Evolutionary conservation across 2,113 vertebrate genomes (phyloP).

Genomic region (Pelvicachromis taeniatus): DNA sequence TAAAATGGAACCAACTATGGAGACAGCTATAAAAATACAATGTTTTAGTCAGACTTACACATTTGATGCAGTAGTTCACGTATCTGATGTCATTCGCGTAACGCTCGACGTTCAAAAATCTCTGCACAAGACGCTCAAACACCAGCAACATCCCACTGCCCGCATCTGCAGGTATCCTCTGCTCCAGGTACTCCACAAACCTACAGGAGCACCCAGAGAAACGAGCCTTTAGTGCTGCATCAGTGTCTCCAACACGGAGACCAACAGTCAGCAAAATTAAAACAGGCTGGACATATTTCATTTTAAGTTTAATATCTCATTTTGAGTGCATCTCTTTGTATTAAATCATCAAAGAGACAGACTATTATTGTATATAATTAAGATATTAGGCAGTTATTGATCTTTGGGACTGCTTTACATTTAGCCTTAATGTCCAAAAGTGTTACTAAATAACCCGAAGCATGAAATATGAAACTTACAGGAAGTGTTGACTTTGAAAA

Average conservation of each 20-base stretch:
- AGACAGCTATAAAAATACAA: background rate
- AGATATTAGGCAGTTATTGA: background rate
- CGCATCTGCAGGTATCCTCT: slow-evolving; percentile 45
- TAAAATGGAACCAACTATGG: background rate
- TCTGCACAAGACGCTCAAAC: slow-evolving; percentile 78
- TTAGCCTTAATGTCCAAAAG: background rate
- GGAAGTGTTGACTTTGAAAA: background rate
- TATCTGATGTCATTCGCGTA: slow-evolving; percentile 83
- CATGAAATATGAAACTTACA: background rate
- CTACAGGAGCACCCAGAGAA: slow-evolving; percentile 48
- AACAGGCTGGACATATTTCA: background rate
- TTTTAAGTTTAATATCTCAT: background rate
- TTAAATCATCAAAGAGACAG: background rate
- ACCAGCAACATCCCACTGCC: slow-evolving; percentile 54
- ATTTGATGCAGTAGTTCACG: slow-evolving; percentile 80
- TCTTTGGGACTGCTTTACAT: background rate
- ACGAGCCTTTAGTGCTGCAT: background rate
- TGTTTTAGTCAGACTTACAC: slow-evolving; percentile 72
- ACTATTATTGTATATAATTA: background rate
- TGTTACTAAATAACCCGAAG: background rate
- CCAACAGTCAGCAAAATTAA: no score
- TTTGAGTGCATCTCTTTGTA: background rate
- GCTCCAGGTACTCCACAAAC: slow-evolving; percentile 78
- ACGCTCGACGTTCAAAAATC: slow-evolving; percentile 70
- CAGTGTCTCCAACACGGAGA: background rate